These are phyloP conservation scores for Cinclus cinclus DNA, from an alignment of 2,113 vertebrate species.

Conservation along the genomic window DNA sequence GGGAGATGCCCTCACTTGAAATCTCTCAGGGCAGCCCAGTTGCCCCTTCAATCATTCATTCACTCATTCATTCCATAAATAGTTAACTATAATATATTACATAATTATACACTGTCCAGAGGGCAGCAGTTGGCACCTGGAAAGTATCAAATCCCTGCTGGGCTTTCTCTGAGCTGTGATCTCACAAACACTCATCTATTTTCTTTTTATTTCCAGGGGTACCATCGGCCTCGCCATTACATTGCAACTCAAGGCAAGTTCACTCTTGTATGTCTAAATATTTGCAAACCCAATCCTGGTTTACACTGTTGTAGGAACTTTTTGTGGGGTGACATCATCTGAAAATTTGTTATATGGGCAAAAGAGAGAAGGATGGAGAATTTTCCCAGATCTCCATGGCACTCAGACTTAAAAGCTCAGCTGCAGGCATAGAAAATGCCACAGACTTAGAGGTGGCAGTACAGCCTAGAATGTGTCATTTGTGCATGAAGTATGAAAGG, in stretches of 20 bases:
- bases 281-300: neutral
- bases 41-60: neutral
- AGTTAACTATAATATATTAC: neutral
- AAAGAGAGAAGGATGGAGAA: neutral
- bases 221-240: slow-evolving; percentile 87
- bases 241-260: slow-evolving; percentile 89
- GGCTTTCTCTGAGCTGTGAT: neutral
- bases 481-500: neutral
- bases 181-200: neutral
- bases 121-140: neutral
- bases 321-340: neutral
- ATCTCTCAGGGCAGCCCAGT: neutral
- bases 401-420: neutral
- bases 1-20: neutral
- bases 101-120: neutral
- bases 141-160: neutral
- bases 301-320: neutral
- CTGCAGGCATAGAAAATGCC: neutral
- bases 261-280: neutral
- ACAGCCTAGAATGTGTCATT: neutral
- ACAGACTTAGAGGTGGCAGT: neutral
- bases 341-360: neutral
- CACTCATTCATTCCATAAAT: neutral
- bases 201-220: slow-evolving; percentile 73
- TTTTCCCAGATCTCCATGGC: neutral